These are phyloP conservation scores for Heliconius nattereri DNA, from an alignment of 1,140 invertebrate species.

Conservation along the genomic window DNA sequence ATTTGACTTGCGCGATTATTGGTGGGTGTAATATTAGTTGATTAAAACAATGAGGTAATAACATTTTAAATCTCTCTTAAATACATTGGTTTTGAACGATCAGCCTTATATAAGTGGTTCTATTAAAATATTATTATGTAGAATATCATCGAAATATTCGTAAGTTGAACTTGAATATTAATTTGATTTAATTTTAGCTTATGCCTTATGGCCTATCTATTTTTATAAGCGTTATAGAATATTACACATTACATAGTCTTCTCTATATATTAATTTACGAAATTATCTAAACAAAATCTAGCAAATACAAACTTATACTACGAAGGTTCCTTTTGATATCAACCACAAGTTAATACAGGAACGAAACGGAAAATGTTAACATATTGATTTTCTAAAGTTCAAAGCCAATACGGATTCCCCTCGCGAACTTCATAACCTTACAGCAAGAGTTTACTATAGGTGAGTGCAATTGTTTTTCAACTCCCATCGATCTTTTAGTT, in stretches of 20 bases:
- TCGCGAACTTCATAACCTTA: conserved; percentile 21
- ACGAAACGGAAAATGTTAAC: conserved; percentile 15
- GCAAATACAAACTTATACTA: background rate
- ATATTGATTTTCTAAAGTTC: conserved; percentile 19
- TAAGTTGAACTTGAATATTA: background rate
- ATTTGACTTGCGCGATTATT: conserved; percentile 30
- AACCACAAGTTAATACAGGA: background rate
- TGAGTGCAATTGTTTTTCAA: conserved; percentile 28
- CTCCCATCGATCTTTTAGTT: conserved; percentile 35
- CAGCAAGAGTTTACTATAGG: conserved; percentile 20
- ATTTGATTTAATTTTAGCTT: too few species aligned
- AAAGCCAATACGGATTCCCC: conserved; percentile 22
- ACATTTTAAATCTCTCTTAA: conserved; percentile 7
- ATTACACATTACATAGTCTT: background rate
- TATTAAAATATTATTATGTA: background rate
- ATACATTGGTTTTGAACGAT: conserved; percentile 22
- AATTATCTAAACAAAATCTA: background rate
- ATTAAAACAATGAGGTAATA: conserved; percentile 29
- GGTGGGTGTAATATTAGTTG: conserved; percentile 24
- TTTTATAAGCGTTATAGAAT: too few species aligned
- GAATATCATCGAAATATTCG: background rate
- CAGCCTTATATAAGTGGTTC: background rate
- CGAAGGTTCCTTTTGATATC: background rate
- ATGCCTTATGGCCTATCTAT: too few species aligned
- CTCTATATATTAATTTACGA: background rate